phyloP scores from a whole-genome alignment of 2,888 invertebrate species.

The Aphidius colemani region DNA sequence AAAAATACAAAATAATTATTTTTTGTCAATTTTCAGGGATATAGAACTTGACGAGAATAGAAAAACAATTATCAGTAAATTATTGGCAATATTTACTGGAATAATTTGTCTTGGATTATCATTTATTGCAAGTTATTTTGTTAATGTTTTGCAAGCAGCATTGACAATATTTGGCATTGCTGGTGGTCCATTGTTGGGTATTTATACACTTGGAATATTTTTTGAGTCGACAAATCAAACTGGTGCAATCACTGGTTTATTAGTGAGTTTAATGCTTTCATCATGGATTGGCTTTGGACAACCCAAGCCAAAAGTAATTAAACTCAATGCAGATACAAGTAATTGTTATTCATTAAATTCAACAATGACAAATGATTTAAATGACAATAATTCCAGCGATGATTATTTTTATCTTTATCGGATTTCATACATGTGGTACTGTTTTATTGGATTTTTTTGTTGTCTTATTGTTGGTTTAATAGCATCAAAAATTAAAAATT shows the following conservation, averaged over 20 bases:
- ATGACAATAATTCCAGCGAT: neutral
- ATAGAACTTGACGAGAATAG: constrained; percentile 32
- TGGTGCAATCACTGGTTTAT: constrained; percentile 73
- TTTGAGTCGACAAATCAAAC: constrained; percentile 73
- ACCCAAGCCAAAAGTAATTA: constrained; percentile 68
- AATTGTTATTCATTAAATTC: constrained; percentile 61
- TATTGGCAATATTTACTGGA: constrained; percentile 76
- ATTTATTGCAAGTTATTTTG: constrained; percentile 65
- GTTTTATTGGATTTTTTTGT: constrained; percentile 46
- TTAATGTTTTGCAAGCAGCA: constrained; percentile 78
- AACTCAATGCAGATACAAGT: constrained; percentile 64
- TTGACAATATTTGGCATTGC: constrained; percentile 85
- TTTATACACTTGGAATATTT: constrained; percentile 87
- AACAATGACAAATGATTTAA: neutral
- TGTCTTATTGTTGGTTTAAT: constrained; percentile 40
- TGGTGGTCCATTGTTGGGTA: constrained; percentile 82
- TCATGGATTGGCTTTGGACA: constrained; percentile 86
- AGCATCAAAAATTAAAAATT: constrained; percentile 6
- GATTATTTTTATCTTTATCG: constrained; percentile 50
- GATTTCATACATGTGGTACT: constrained; percentile 54
- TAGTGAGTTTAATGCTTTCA: constrained; percentile 70
- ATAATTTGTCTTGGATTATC: constrained; percentile 77
- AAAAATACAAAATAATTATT: too few relatives aligned
- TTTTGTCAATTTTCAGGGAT: constrained; percentile 35
- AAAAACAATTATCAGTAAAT: constrained; percentile 58